Percentiles rank a stretch among this genome's conserved stretches.
phyloP scores from a whole-genome alignment of 2,888 invertebrate genomes.

The Mesoligia furuncula region DNA sequence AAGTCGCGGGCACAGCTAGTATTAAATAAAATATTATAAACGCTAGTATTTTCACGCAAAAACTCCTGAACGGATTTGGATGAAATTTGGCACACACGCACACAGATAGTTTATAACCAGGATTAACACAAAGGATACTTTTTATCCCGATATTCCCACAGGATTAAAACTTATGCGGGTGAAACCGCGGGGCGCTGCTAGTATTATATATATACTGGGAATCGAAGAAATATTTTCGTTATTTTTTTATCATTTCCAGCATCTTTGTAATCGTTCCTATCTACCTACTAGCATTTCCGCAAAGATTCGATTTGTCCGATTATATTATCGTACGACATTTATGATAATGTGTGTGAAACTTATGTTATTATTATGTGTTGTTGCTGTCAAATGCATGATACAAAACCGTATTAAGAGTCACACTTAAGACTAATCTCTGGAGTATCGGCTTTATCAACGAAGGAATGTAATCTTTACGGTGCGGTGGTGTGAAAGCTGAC shows the following conservation, averaged over 20 bases:
- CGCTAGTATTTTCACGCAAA: too few relatives aligned
- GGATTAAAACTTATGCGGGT: too few relatives aligned
- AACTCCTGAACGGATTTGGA: too few relatives aligned
- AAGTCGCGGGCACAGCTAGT: too few relatives aligned
- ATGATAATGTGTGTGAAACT: not conserved
- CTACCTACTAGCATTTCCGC: not conserved
- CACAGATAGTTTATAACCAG: too few relatives aligned
- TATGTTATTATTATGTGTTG: too few relatives aligned
- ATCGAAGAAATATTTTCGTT: too few relatives aligned
- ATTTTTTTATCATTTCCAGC: not conserved
- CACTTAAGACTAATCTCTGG: slow-evolving; percentile 19
- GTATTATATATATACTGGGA: not conserved
- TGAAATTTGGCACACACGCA: too few relatives aligned
- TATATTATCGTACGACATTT: not conserved
- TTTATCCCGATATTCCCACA: too few relatives aligned
- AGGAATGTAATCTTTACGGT: slow-evolving; percentile 33
- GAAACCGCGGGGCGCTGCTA: too few relatives aligned
- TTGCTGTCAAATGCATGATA: not conserved
- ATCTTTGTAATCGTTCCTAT: not conserved
- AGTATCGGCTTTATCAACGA: slow-evolving; percentile 13
- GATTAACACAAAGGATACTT: too few relatives aligned
- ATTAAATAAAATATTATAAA: too few relatives aligned
- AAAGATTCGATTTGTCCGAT: not conserved
- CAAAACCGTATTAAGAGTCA: not conserved
- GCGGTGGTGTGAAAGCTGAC: slow-evolving; percentile 11